Conservation (phyloP, 2,888 invertebrate species). For the Parnassius apollo region DNA sequence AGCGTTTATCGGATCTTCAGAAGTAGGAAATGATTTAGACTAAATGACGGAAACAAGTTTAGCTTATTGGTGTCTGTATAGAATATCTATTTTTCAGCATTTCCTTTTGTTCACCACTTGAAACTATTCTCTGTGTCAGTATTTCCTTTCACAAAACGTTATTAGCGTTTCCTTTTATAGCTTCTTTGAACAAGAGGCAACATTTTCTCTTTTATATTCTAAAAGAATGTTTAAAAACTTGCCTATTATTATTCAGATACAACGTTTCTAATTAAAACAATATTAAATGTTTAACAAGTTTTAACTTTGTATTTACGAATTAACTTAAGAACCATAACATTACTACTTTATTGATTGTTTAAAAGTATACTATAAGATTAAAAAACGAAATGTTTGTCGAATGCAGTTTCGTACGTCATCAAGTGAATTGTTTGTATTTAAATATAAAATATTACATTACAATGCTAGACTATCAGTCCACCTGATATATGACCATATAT, state of each 20-base stretch:
- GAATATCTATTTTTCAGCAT: conserved; percentile 38
- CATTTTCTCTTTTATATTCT: conserved; percentile 10
- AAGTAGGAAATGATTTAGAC: conserved; percentile 38
- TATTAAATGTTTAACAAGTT: background rate
- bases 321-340: too few species aligned
- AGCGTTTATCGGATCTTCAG: conserved; percentile 31
- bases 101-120: conserved; percentile 40
- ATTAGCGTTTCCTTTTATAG: conserved; percentile 11
- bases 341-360: too few species aligned
- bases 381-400: too few species aligned
- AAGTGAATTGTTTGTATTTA: too few species aligned
- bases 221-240: background rate
- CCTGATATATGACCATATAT: too few species aligned
- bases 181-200: conserved; percentile 9
- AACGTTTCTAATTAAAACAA: background rate
- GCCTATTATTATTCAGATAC: background rate
- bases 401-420: too few species aligned
- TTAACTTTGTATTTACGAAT: background rate
- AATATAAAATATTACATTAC: too few species aligned
- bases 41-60: conserved; percentile 58
- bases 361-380: too few species aligned
- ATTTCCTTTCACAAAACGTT: conserved; percentile 11
- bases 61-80: conserved; percentile 26
- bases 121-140: conserved; percentile 36
- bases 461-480: too few species aligned